Percentiles rank a stretch among this genome's conserved stretches.
Evolutionary conservation across 2,888 invertebrate genomes (phyloP).

Genomic region (Xanthia icteritia): DNA sequence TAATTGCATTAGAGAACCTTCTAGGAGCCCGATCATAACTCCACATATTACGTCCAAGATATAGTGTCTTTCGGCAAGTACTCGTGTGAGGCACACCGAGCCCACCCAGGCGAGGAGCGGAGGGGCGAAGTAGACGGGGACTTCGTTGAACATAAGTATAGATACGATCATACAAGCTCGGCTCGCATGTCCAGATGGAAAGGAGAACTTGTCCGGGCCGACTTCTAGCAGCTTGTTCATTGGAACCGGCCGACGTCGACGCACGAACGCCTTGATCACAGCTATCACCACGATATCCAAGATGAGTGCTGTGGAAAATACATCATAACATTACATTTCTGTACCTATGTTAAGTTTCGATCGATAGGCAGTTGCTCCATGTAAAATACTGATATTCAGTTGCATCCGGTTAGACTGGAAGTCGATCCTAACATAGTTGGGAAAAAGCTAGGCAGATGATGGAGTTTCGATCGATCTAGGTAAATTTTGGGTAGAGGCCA

Average conservation of each 20-base stretch:
- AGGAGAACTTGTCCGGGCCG: constrained; percentile 96
- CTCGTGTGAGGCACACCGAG: constrained; percentile 94
- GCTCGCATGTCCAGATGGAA: constrained; percentile 98
- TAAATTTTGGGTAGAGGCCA: too few species aligned
- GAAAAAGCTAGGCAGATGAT: too few species aligned
- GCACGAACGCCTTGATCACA: constrained; percentile 93
- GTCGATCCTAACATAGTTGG: too few species aligned
- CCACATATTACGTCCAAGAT: constrained; percentile 96
- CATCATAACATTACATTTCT: background rate
- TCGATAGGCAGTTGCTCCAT: too few species aligned
- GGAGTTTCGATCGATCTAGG: background rate
- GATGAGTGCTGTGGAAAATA: constrained; percentile 91
- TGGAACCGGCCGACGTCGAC: constrained; percentile 94
- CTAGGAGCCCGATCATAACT: constrained; percentile 92
- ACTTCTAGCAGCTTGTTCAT: constrained; percentile 93
- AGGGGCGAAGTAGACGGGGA: constrained; percentile 90
- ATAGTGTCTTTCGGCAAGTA: constrained; percentile 96
- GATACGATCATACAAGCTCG: constrained; percentile 94
- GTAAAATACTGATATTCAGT: too few species aligned
- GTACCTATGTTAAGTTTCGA: background rate
- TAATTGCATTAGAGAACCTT: constrained; percentile 91
- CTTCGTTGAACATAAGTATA: constrained; percentile 92
- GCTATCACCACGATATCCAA: constrained; percentile 95
- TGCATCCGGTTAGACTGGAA: too few species aligned
- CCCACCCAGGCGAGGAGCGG: constrained; percentile 94